Evolutionary conservation across 2,113 vertebrate species (phyloP).

Genomic region (Morone chrysops): DNA sequence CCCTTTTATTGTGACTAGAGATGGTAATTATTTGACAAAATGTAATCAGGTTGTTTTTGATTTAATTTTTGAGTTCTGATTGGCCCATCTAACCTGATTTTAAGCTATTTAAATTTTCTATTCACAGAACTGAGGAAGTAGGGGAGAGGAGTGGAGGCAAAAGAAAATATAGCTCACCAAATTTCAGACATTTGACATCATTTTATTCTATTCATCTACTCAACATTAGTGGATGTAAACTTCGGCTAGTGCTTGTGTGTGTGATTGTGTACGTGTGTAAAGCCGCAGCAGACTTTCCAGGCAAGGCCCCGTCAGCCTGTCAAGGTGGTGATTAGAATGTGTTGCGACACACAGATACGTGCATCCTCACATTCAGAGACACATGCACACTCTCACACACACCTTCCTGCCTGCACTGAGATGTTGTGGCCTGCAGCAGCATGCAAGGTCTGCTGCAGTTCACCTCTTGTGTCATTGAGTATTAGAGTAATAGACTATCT

Average conservation of each 20-base stretch:
- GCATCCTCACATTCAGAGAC: slow-evolving; percentile 48
- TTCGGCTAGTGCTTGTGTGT: neutral
- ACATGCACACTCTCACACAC: slow-evolving; percentile 15
- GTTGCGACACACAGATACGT: slow-evolving; percentile 57
- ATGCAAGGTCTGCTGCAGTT: slow-evolving; percentile 66
- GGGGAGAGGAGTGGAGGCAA: neutral
- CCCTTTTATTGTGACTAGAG: neutral
- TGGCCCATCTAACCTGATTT: slow-evolving; percentile 23
- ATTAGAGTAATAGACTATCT: slow-evolving; percentile 70
- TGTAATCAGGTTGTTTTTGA: slow-evolving; percentile 28
- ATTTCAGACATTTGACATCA: slow-evolving; percentile 26
- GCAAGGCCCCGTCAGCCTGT: slow-evolving; percentile 48
- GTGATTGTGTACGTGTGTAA: neutral
- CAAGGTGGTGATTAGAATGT: slow-evolving; percentile 66
- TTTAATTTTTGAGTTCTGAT: neutral
- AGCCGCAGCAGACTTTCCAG: slow-evolving; percentile 44
- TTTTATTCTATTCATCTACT: slow-evolving; percentile 50
- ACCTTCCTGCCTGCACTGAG: slow-evolving; percentile 32
- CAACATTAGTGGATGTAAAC: slow-evolving; percentile 13
- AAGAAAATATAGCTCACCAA: neutral
- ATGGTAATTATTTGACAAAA: neutral
- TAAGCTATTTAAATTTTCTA: neutral
- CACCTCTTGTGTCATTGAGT: slow-evolving; percentile 75
- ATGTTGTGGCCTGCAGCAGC: slow-evolving; percentile 73
- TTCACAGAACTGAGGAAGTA: slow-evolving; percentile 1